Evolutionary conservation across 2,888 invertebrate species (phyloP).

Genomic region (Cetonia aurata): DNA sequence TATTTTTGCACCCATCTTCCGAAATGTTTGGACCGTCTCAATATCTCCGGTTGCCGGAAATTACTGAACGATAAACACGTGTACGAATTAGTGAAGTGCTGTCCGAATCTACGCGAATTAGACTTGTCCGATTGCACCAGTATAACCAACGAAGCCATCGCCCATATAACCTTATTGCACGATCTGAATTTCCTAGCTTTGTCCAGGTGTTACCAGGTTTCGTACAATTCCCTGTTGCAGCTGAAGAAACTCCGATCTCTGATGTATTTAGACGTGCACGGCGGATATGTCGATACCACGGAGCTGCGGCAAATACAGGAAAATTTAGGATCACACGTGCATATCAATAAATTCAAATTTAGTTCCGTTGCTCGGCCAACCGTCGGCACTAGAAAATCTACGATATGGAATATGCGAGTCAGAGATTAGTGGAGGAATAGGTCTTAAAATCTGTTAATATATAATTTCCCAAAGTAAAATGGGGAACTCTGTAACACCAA

Average conservation of each 20-base stretch:
- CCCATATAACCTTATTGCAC: conserved; percentile 70
- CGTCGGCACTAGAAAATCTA: conserved; percentile 87
- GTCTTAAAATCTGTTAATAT: too few relatives aligned
- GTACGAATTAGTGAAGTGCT: conserved; percentile 72
- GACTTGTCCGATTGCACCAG: conserved; percentile 90
- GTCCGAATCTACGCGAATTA: conserved; percentile 82
- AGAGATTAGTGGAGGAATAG: conserved; percentile 34
- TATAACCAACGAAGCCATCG: conserved; percentile 74
- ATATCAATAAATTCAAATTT: conserved; percentile 81
- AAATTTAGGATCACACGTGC: conserved; percentile 71
- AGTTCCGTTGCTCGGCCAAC: conserved; percentile 93
- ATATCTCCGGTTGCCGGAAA: conserved; percentile 86
- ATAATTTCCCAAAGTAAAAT: too few relatives aligned
- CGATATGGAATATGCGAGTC: conserved; percentile 83
- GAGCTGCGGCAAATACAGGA: conserved; percentile 70
- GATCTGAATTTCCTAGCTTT: conserved; percentile 82
- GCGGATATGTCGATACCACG: conserved; percentile 77
- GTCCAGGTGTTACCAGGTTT: conserved; percentile 85
- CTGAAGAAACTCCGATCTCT: conserved; percentile 75
- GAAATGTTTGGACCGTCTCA: conserved; percentile 77
- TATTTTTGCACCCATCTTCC: conserved; percentile 75
- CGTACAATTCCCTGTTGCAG: conserved; percentile 76
- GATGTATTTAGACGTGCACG: conserved; percentile 85
- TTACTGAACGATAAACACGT: conserved; percentile 81
- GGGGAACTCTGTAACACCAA: too few relatives aligned